These are phyloP conservation scores for Carduelis carduelis DNA, from an alignment of 2,797 vertebrate species.

Conservation along the genomic window DNA sequence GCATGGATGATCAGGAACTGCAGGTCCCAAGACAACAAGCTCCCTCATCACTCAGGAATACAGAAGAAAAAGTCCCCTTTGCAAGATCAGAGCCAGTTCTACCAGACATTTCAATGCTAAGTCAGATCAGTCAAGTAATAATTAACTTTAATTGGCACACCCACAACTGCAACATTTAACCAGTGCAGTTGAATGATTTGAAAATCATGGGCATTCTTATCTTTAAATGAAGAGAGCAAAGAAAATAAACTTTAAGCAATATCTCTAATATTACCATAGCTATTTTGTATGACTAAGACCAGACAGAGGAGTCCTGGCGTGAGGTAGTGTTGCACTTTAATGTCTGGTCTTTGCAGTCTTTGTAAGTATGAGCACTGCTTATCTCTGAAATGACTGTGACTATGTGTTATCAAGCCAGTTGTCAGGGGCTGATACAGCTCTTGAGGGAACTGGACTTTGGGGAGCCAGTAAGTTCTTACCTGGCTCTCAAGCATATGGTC, in stretches of 20 bases:
- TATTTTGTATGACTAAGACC: conserved; percentile 28
- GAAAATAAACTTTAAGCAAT: conserved; percentile 65
- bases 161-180: conserved; percentile 53
- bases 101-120: conserved; percentile 57
- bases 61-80: conserved; percentile 35
- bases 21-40: background rate
- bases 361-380: background rate
- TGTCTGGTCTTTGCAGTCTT: background rate
- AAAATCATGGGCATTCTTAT: conserved; percentile 63
- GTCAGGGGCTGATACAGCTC: background rate
- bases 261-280: conserved; percentile 41
- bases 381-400: background rate
- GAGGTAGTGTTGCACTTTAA: background rate
- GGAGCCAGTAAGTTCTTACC: background rate
- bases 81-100: conserved; percentile 63
- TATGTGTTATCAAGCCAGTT: background rate
- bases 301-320: background rate
- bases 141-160: conserved; percentile 70
- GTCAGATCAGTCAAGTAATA: conserved; percentile 69
- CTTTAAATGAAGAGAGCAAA: conserved; percentile 59
- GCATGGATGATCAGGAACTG: background rate
- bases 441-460: background rate
- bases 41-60: conserved; percentile 17
- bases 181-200: conserved; percentile 50
- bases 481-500: background rate